Base-by-base conservation (phyloP, 2,797 vertebrate genomes). In the Tolypeutes matacus region DNA sequence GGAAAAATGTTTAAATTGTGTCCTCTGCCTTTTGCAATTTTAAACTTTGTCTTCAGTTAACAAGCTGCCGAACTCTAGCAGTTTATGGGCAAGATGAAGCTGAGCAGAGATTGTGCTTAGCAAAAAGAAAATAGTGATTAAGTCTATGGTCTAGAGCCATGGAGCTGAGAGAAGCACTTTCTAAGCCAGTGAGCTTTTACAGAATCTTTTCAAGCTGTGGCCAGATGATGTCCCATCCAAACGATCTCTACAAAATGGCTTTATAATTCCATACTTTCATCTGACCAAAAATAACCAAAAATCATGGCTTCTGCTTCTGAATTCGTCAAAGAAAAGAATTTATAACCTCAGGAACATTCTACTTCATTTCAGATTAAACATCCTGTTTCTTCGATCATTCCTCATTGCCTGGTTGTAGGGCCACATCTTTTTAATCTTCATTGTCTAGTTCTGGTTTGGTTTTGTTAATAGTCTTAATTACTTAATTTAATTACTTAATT, bases 121-220 rank as follows among this genome's bases (percentile, higher is more conserved):
- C 64, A 86, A 49, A 86, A 89, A 64, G 34, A 64, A 80, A 82
- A 81, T 62, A 73, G 58, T 49, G 27, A 75, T 81, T 65, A 73
- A 80, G 18, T 46, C 34, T 80, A 36, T 75, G 36, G 70, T 46
- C 60, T 49, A 64, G 31, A 69, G 62, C 39, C 17, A 12, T 5
- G 21, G 31, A 69, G 51, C 36, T 27, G 69, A 93, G 49, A 67
- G 36, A 14, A 70, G 51, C 9, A 20, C 62, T 80, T 70, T 69
- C 76, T 70, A 39, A 53, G 60, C 36, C 31, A 21, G 25, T 36
- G 39, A 67, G 49, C 31, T 83, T 83, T 89, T 76, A 46, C 39
- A 31, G 49, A 31, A 10, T 10, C 10, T 83, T 76, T 46, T 76
- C 56, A 67, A 21, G 62, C 25, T 25, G 18, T 73, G 49, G 10